Conservation (phyloP, 2,888 invertebrate genomes). For the Alcis repandata region DNA sequence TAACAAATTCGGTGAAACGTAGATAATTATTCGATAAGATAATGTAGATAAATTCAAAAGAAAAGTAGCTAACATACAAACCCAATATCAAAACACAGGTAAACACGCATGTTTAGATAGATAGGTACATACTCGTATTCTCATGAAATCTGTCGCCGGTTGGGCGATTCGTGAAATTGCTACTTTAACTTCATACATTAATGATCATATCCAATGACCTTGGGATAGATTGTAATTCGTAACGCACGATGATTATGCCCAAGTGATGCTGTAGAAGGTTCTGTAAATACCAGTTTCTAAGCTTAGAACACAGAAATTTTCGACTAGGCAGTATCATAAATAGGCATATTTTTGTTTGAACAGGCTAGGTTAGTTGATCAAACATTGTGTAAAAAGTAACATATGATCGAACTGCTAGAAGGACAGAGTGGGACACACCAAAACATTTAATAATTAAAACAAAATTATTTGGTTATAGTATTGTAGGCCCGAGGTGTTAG, state of each 20-base stretch:
- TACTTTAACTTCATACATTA: conserved; percentile 7
- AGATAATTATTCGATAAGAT: conserved; percentile 8
- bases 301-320: conserved; percentile 1
- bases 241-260: conserved; percentile 3
- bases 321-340: background rate
- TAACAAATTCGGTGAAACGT: background rate
- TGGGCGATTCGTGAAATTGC: conserved; percentile 13
- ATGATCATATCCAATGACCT: conserved; percentile 8
- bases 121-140: too few species aligned
- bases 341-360: background rate
- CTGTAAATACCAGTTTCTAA: conserved; percentile 13
- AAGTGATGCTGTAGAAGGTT: conserved; percentile 4
- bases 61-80: background rate
- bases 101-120: too few species aligned
- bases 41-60: conserved; percentile 2
- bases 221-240: conserved; percentile 8
- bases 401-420: too few species aligned
- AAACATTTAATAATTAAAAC: too few species aligned
- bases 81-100: conserved; percentile 1
- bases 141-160: conserved; percentile 1
- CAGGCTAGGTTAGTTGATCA: too few species aligned
- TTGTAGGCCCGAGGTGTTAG: too few species aligned
- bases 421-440: too few species aligned
- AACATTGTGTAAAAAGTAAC: too few species aligned
- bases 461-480: too few species aligned